Percentiles rank a stretch among this genome's conserved stretches.
These are phyloP conservation scores for Tipula vernalis DNA, from an alignment of 2,888 invertebrate genomes.

Conservation along the genomic window DNA sequence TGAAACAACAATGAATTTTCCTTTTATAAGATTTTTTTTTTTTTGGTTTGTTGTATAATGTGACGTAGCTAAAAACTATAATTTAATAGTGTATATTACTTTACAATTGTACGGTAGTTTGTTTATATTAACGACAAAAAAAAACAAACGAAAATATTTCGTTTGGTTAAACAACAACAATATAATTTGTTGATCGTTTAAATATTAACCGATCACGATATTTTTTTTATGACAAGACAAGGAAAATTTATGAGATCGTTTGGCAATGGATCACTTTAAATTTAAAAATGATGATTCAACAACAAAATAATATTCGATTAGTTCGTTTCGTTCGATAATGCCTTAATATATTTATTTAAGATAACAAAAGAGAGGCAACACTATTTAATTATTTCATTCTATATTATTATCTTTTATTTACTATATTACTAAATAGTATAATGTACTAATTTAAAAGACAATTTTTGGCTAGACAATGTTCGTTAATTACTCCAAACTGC, in stretches of 20 bases:
- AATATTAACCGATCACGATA: not conserved
- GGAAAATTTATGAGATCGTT: not conserved
- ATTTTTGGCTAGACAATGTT: not conserved
- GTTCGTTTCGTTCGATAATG: not conserved
- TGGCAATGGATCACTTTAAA: not conserved
- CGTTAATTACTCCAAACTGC: too few relatives aligned
- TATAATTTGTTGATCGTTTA: not conserved
- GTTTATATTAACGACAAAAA: too few relatives aligned
- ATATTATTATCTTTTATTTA: not conserved
- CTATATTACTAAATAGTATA: not conserved
- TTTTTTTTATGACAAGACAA: not conserved
- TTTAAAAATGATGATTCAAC: not conserved
- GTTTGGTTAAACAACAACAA: not conserved
- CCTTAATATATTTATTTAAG: not conserved
- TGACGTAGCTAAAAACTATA: not conserved
- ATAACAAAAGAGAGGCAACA: not conserved
- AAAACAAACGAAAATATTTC: not conserved
- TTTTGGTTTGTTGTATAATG: not conserved
- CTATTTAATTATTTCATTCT: not conserved
- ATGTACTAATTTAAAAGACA: not conserved
- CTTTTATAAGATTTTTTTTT: not conserved
- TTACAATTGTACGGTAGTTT: not conserved
- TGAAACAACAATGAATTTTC: not conserved
- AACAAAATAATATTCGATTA: not conserved
- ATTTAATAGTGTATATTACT: not conserved